Evolutionary conservation across 2,113 vertebrate species (phyloP).

Genomic region (Carassius carassius): DNA sequence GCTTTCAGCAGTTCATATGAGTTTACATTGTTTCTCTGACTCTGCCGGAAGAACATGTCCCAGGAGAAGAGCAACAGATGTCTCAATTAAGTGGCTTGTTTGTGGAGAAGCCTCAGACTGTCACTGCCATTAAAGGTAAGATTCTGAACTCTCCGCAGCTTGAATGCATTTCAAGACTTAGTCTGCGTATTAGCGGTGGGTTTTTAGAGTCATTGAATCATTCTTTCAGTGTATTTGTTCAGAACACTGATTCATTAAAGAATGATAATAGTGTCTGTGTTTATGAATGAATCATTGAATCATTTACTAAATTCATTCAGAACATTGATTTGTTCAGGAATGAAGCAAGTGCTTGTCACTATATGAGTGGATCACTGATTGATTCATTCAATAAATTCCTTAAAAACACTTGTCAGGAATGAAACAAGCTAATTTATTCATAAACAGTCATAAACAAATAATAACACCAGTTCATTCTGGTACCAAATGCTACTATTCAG

Average conservation of each 20-base stretch:
- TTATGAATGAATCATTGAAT: not conserved
- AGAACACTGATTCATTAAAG: not conserved
- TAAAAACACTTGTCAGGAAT: not conserved
- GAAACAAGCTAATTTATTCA: not conserved
- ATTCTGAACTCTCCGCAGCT: not conserved
- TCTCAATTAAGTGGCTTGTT: constrained; percentile 77
- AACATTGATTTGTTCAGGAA: not conserved
- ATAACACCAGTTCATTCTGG: not conserved
- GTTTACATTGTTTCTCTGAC: constrained; percentile 38
- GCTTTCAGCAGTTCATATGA: constrained; percentile 2
- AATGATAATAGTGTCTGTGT: not conserved
- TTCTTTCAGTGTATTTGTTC: not conserved
- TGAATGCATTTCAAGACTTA: too few relatives aligned
- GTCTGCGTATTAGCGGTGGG: not conserved
- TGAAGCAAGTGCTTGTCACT: not conserved
- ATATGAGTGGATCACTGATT: not conserved
- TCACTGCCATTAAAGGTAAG: constrained; percentile 74
- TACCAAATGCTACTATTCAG: not conserved
- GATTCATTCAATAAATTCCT: not conserved
- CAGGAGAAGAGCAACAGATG: constrained; percentile 65
- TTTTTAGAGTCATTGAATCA: not conserved
- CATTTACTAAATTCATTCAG: not conserved
- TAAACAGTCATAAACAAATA: too few relatives aligned
- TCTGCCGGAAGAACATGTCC: constrained; percentile 53
- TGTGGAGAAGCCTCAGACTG: constrained; percentile 75